These are phyloP conservation scores for Drosophila punjabiensis DNA, from an alignment of 1,140 invertebrate genomes.

Conservation along the genomic window DNA sequence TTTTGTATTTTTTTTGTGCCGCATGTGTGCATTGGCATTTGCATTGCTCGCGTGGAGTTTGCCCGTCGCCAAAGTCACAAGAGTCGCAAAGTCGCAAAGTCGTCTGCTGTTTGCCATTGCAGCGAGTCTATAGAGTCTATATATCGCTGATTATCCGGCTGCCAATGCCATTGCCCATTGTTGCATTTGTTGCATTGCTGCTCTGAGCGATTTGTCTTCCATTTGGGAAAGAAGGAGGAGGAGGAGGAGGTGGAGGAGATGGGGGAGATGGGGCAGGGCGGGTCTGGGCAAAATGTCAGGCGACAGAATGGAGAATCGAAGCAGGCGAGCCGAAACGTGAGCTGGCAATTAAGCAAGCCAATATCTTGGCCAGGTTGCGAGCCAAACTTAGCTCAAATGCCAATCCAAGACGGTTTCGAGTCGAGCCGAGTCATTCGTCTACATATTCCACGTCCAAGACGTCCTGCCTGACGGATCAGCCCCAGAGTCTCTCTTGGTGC, in stretches of 20 bases:
- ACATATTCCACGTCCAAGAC: conserved; percentile 9
- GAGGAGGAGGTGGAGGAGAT: background rate
- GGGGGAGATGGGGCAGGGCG: background rate
- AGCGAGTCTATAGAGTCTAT: conserved; percentile 17
- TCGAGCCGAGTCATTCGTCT: conserved; percentile 29
- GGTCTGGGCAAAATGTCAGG: conserved; percentile 58
- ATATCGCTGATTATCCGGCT: conserved; percentile 71
- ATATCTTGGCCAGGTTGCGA: conserved; percentile 31
- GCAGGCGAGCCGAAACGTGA: conserved; percentile 76
- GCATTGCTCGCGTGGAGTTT: conserved; percentile 76
- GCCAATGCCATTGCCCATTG: conserved; percentile 74
- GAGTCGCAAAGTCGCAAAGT: conserved; percentile 32
- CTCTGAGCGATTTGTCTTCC: conserved; percentile 75
- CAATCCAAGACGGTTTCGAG: conserved; percentile 21
- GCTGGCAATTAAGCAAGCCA: conserved; percentile 77
- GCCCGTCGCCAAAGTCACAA: conserved; percentile 44
- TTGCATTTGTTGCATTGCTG: conserved; percentile 36
- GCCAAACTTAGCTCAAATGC: conserved; percentile 40
- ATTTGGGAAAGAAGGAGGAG: conserved; percentile 40
- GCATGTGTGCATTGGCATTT: conserved; percentile 71
- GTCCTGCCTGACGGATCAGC: conserved; percentile 41
- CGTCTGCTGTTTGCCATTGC: conserved; percentile 32
- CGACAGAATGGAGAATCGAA: conserved; percentile 65
- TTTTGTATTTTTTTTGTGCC: conserved; percentile 25
- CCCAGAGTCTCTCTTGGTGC: conserved; percentile 13